Conservation (phyloP, 2,888 invertebrate species). For the Drosophila aldrichi region DNA sequence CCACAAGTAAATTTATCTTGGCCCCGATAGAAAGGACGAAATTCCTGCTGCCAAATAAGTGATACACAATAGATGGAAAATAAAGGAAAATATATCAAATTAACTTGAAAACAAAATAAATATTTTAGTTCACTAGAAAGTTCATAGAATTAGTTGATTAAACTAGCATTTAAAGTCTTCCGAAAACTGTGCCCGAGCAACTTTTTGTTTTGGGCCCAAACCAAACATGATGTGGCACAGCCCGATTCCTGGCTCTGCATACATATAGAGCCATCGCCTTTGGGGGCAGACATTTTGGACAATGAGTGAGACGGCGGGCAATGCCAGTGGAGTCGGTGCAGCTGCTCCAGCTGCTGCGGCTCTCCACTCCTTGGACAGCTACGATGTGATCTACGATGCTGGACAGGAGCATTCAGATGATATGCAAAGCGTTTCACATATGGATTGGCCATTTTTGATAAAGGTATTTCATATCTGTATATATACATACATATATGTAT, state of each 20-base stretch:
- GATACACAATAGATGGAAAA: constrained; percentile 51
- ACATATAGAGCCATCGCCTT: not conserved
- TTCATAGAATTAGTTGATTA: not conserved
- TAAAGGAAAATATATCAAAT: constrained; percentile 6
- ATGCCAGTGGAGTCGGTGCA: constrained; percentile 14
- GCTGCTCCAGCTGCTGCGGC: constrained; percentile 11
- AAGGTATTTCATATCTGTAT: constrained; percentile 73
- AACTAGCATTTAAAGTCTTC: not conserved
- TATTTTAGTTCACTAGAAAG: not conserved
- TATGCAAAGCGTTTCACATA: constrained; percentile 66
- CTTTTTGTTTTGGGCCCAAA: not conserved
- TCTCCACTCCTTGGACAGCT: constrained; percentile 69
- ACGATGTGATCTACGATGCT: constrained; percentile 70
- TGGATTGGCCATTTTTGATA: constrained; percentile 85
- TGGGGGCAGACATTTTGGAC: not conserved
- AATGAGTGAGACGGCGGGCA: constrained; percentile 30
- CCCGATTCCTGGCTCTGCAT: constrained; percentile 1
- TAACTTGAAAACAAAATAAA: not conserved
- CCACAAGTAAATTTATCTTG: constrained; percentile 75
- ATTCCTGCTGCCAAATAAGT: constrained; percentile 41
- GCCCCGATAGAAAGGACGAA: constrained; percentile 66
- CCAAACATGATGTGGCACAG: constrained; percentile 37
- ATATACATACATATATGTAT: not conserved
- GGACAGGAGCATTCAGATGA: constrained; percentile 69
- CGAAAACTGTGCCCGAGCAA: not conserved